Evolutionary conservation across 64 coral and sea anemone genomes (phyloP).

Genomic region (Stichodactyla mertensii): DNA sequence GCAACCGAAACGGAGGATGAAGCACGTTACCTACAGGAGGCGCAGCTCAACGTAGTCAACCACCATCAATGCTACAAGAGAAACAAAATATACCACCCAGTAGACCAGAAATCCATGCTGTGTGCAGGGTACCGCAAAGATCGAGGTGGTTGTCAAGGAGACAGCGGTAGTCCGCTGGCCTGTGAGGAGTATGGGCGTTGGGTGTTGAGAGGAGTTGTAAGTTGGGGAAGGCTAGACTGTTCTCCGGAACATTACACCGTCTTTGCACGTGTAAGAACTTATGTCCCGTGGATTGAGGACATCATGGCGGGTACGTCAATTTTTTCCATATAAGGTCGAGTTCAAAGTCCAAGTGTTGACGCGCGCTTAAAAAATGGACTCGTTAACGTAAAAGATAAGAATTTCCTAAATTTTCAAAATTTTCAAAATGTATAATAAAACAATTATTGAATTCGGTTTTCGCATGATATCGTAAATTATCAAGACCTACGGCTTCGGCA

Average conservation of each 20-base stretch:
- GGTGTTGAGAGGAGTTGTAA: slow-evolving; percentile 38
- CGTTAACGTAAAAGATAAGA: no score
- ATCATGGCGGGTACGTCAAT: slow-evolving; percentile 6
- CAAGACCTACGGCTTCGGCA: no score
- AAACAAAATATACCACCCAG: slow-evolving; percentile 22
- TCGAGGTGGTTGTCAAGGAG: slow-evolving; percentile 55
- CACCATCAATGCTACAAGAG: slow-evolving; percentile 14
- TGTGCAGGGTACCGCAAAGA: slow-evolving; percentile 46
- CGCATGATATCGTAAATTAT: no score
- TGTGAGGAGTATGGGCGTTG: slow-evolving; percentile 35
- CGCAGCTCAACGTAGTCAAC: slow-evolving; percentile 35
- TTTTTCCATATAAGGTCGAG: no score
- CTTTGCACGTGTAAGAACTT: slow-evolving; percentile 44
- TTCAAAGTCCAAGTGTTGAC: no score
- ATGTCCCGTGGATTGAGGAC: slow-evolving; percentile 43
- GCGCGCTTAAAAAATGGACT: no score
- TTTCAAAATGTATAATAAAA: no score
- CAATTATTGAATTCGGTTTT: no score
- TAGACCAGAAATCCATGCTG: slow-evolving; percentile 50
- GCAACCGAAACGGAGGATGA: slow-evolving; percentile 14
- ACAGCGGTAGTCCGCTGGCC: slow-evolving; percentile 44
- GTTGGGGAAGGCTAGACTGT: slow-evolving; percentile 36
- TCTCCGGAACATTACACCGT: slow-evolving; percentile 44
- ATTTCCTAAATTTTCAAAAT: no score
- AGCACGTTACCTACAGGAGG: slow-evolving; percentile 44